These are phyloP conservation scores for Helicoverpa armigera DNA, from an alignment of 1,140 invertebrate genomes.

Conservation along the genomic window DNA sequence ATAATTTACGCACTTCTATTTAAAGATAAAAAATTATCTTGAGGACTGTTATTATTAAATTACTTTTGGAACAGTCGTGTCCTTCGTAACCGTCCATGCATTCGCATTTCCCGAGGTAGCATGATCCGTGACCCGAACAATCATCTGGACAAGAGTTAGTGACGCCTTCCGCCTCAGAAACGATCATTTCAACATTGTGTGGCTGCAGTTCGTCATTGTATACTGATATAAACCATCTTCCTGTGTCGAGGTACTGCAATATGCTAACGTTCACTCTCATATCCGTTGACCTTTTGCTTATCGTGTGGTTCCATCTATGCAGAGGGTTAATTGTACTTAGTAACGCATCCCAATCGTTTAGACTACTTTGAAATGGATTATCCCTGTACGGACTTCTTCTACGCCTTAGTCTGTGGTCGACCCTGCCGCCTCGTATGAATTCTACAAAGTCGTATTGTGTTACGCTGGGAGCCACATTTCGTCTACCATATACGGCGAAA, in stretches of 20 bases:
- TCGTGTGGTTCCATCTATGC: slow-evolving; percentile 87
- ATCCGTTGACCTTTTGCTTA: slow-evolving; percentile 87
- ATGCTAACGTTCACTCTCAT: slow-evolving; percentile 94
- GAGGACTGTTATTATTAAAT: slow-evolving; percentile 74
- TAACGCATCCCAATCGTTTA: slow-evolving; percentile 77
- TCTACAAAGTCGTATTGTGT: slow-evolving; percentile 98
- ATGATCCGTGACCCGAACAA: slow-evolving; percentile 97
- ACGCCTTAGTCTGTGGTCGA: slow-evolving; percentile 91
- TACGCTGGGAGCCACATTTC: slow-evolving; percentile 96
- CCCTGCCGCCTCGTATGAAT: slow-evolving; percentile 93
- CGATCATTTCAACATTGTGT: slow-evolving; percentile 93
- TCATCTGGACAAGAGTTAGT: slow-evolving; percentile 97
- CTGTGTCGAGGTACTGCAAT: slow-evolving; percentile 95
- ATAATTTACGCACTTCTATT: slow-evolving; percentile 28
- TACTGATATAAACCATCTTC: slow-evolving; percentile 97
- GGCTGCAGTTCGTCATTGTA: slow-evolving; percentile 97
- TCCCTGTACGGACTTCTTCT: slow-evolving; percentile 77
- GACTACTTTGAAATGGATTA: slow-evolving; percentile 69
- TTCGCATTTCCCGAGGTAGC: slow-evolving; percentile 97
- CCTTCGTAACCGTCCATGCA: slow-evolving; percentile 98
- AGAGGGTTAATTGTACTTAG: slow-evolving; percentile 86
- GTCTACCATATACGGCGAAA: slow-evolving; percentile 96
- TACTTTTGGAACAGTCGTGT: slow-evolving; percentile 96
- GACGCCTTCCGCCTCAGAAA: slow-evolving; percentile 94
- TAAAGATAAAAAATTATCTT: background rate